Evolutionary conservation across 1,140 invertebrate species (phyloP).

Genomic region (Callitettix versicolor): DNA sequence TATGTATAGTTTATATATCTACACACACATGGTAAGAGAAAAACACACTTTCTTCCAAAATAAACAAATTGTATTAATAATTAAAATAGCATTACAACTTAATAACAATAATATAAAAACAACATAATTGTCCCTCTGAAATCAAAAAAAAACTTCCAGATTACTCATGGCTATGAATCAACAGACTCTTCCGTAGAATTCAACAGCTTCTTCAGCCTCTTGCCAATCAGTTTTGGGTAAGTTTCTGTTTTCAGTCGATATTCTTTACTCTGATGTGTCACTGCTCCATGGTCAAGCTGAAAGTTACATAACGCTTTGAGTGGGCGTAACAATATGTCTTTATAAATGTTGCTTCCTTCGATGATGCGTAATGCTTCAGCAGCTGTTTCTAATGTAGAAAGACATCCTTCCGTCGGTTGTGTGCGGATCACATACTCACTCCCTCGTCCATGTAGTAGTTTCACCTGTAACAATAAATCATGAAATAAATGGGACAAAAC

Average conservation of each 20-base stretch:
- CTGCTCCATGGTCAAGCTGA: slow-evolving; percentile 82
- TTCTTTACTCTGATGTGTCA: slow-evolving; percentile 86
- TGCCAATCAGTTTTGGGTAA: slow-evolving; percentile 74
- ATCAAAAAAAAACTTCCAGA: too few species aligned
- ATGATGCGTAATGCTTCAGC: slow-evolving; percentile 68
- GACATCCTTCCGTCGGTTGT: slow-evolving; percentile 80
- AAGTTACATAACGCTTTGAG: slow-evolving; percentile 70
- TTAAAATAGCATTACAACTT: too few species aligned
- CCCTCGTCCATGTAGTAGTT: slow-evolving; percentile 53
- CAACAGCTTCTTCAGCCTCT: slow-evolving; percentile 40
- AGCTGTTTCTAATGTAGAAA: slow-evolving; percentile 85
- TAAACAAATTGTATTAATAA: too few species aligned
- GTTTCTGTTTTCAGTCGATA: slow-evolving; percentile 73
- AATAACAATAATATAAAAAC: too few species aligned
- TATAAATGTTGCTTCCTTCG: slow-evolving; percentile 55
- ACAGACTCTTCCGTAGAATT: background rate
- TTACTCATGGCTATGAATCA: too few species aligned
- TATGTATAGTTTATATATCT: too few species aligned
- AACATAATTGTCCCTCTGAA: too few species aligned
- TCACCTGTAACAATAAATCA: slow-evolving; percentile 45
- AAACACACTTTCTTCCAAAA: too few species aligned
- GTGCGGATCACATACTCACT: slow-evolving; percentile 89
- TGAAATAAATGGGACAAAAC: background rate
- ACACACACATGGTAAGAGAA: too few species aligned
- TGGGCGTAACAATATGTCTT: slow-evolving; percentile 59